A percentile compares a stretch with the other conserved stretches of the same genome.
Conservation (phyloP, 2,888 invertebrate species). For the Amblyteles armatorius region DNA sequence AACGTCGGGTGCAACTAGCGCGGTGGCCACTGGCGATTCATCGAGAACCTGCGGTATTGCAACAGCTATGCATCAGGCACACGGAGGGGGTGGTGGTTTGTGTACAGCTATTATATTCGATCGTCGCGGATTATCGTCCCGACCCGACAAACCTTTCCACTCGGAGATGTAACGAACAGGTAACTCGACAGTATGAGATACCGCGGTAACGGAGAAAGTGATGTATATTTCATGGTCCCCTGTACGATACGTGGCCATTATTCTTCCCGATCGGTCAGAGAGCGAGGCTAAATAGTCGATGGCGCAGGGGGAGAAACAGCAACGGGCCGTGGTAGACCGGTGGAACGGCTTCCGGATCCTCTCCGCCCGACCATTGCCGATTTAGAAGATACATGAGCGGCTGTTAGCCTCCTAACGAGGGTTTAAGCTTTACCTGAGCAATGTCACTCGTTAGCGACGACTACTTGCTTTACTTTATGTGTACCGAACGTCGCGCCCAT, state of each 20-base stretch:
- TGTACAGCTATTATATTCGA: background rate
- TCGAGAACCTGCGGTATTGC: background rate
- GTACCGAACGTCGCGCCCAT: background rate
- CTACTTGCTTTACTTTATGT: slow-evolving; percentile 68
- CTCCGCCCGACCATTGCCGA: slow-evolving; percentile 72
- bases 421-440: slow-evolving; percentile 79
- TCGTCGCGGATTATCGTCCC: background rate
- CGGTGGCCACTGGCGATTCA: background rate
- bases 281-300: slow-evolving; percentile 41
- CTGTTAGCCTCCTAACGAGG: slow-evolving; percentile 81
- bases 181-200: background rate
- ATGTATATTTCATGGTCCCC: background rate
- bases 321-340: slow-evolving; percentile 2
- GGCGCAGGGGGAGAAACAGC: slow-evolving; percentile 1
- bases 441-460: slow-evolving; percentile 79
- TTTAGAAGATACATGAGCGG: slow-evolving; percentile 78
- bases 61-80: background rate
- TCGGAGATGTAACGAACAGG: background rate
- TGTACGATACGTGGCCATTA: background rate
- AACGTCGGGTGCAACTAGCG: background rate
- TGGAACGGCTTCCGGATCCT: slow-evolving; percentile 38
- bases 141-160: background rate
- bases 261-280: slow-evolving; percentile 36
- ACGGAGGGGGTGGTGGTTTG: too few species aligned
- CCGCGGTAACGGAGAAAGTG: background rate